Conservation (phyloP, 2,113 vertebrate species). For the Brachionichthys hirsutus region DNA sequence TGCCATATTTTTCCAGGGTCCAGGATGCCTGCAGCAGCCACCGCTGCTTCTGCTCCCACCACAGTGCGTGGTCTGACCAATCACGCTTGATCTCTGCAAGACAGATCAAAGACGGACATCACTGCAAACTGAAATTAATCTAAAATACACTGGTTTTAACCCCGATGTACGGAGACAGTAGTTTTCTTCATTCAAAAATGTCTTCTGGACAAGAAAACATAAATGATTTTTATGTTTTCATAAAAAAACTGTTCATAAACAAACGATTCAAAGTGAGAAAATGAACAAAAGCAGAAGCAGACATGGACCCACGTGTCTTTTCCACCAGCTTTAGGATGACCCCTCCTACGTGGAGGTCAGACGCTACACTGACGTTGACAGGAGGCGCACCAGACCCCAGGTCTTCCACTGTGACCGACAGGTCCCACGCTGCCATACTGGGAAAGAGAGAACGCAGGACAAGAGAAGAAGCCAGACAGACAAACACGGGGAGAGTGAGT, state of each 20-base stretch:
- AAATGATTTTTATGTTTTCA: no score
- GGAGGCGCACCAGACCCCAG: slow-evolving; percentile 78
- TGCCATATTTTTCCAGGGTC: slow-evolving; percentile 87
- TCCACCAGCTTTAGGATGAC: slow-evolving; percentile 88
- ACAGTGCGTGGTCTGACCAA: slow-evolving; percentile 88
- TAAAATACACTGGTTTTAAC: not conserved
- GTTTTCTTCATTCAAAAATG: no score
- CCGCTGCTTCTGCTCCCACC: slow-evolving; percentile 89
- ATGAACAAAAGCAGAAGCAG: slow-evolving; percentile 7
- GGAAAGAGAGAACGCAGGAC: not conserved
- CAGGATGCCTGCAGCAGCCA: slow-evolving; percentile 88
- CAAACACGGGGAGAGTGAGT: slow-evolving; percentile 2
- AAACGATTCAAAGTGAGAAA: no score
- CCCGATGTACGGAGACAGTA: no score
- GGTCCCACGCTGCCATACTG: slow-evolving; percentile 85
- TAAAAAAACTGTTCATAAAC: no score
- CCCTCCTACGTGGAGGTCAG: slow-evolving; percentile 87
- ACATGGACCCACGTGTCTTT: slow-evolving; percentile 80
- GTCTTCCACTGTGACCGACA: slow-evolving; percentile 83
- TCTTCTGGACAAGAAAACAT: no score
- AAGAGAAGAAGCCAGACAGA: not conserved
- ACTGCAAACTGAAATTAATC: not conserved
- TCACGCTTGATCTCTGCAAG: slow-evolving; percentile 77
- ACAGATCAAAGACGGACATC: slow-evolving; percentile 4
- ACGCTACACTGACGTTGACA: slow-evolving; percentile 83